Conservation (phyloP, 2,113 vertebrate genomes). For the Raja brachyura region DNA sequence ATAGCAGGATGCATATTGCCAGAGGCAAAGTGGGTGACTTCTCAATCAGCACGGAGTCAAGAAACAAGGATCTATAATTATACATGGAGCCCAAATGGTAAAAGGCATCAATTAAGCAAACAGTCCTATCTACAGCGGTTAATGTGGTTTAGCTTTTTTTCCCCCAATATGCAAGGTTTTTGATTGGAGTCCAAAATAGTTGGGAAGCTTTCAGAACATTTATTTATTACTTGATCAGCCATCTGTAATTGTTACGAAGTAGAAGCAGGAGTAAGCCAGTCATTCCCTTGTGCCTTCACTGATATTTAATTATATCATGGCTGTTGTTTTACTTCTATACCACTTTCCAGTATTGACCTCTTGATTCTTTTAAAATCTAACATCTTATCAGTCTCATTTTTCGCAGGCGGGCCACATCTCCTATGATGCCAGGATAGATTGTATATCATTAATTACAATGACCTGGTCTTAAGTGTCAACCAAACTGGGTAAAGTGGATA, state of each 20-base stretch:
- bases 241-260: not conserved
- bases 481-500: too few species aligned
- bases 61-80: constrained; percentile 1
- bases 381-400: too few species aligned
- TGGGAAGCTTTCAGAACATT: not conserved
- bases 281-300: too few species aligned
- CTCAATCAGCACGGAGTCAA: not conserved
- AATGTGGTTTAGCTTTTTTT: not conserved
- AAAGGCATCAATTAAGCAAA: not conserved
- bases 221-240: not conserved
- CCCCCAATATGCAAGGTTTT: not conserved
- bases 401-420: too few species aligned
- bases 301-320: too few species aligned
- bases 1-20: not conserved
- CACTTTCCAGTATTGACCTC: too few species aligned
- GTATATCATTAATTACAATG: too few species aligned
- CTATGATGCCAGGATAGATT: too few species aligned
- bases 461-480: too few species aligned
- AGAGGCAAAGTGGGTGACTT: not conserved
- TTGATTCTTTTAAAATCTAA: too few species aligned
- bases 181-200: not conserved
- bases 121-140: not conserved
- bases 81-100: not conserved
- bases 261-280: too few species aligned
- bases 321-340: too few species aligned